Percentiles rank a stretch among this genome's conserved stretches.
These are phyloP conservation scores for Oxyteleia sp. DNA, from an alignment of 2,888 invertebrate species.

Conservation along the genomic window DNA sequence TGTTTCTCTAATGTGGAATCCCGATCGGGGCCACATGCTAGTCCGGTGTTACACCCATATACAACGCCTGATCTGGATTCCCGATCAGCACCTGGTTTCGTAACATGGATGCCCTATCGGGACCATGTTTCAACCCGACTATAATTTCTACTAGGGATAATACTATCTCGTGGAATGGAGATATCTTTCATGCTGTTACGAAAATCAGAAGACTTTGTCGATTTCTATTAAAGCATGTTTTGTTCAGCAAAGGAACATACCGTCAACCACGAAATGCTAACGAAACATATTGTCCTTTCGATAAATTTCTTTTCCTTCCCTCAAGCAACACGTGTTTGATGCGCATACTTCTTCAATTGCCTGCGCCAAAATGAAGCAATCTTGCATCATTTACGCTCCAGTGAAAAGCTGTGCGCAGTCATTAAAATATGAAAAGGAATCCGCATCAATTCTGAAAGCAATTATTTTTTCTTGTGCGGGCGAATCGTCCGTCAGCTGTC, in stretches of 20 bases:
- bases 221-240: too few species aligned
- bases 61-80: too few species aligned
- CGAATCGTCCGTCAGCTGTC: constrained; percentile 50
- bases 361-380: constrained; percentile 29
- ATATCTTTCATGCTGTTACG: too few species aligned
- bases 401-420: constrained; percentile 26
- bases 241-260: not conserved
- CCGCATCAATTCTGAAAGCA: constrained; percentile 38
- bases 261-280: not conserved
- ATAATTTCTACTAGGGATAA: too few species aligned
- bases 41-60: too few species aligned
- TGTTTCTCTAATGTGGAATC: too few species aligned
- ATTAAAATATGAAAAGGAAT: constrained; percentile 55
- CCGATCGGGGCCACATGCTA: too few species aligned
- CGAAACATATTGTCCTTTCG: constrained; percentile 27
- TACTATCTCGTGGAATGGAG: too few species aligned
- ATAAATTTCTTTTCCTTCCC: not conserved
- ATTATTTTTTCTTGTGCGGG: constrained; percentile 18
- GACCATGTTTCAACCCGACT: too few species aligned
- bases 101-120: too few species aligned
- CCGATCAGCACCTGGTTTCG: too few species aligned
- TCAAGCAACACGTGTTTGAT: constrained; percentile 43
- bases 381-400: not conserved
- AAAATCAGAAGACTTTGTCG: too few species aligned
- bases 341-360: constrained; percentile 6